Base-by-base conservation (phyloP, 1,140 invertebrate species). In the Homalodisca vitripennis region DNA sequence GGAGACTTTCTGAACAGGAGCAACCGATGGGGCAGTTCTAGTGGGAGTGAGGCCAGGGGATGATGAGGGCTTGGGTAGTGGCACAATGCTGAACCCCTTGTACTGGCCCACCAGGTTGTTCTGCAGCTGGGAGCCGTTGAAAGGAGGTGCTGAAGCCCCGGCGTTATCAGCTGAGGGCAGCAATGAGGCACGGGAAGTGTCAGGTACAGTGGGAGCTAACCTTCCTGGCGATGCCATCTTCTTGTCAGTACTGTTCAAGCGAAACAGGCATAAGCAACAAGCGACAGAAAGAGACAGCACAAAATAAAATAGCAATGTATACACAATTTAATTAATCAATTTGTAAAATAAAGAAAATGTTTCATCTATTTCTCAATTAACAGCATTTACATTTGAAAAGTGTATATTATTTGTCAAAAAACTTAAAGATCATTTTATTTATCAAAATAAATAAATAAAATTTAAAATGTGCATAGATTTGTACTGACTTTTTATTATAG, bases 91-190 rank as follows among this genome's bases (percentile, higher is more conserved):
- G 77, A 93, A 94, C 0, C 92, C 92, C 80, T 92, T 92, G 79
- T 92, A 93, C 70, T 93, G 89, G 0, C 92, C 92, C 75, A 93
- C 91, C 74, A 94, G 85, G 69, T 86, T 85, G 72, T 82, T 85
- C 71, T 84, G 82, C 73, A 87, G 73, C 48, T 47, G 78, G 72
- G 69, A 81, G 1, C 84, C 78, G 0, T 82, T 80, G 30, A 83
- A 81, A 66, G 83, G 84, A 67, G 83, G 82, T 57, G 82, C 84
- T 20, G 83, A 77, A 6, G 80, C 79, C 41, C 81, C 81, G 65
- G 79, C 0, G 82, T 83, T 74, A 82, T 81, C 60, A 79, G 78
- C 83, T 86, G 79, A 79, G 88, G 75, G 75, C 75, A 84, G 75
- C 3, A 84, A 74, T 67, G 74, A 72, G 13, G 72, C 67, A 31